Base-by-base conservation (phyloP, 2,888 invertebrate genomes). In the Andrena minutula region DNA sequence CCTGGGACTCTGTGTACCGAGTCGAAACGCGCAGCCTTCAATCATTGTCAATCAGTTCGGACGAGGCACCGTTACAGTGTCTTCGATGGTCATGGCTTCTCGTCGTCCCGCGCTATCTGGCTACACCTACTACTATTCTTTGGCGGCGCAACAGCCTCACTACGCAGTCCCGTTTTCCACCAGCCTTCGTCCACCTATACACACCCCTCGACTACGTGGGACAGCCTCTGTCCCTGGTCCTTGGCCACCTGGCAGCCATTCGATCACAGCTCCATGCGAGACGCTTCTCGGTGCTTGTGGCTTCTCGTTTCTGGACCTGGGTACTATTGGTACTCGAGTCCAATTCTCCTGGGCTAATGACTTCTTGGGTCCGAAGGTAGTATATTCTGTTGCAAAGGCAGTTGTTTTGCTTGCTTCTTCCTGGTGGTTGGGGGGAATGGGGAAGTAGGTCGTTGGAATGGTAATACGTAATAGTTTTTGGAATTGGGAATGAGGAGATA, bases 31-130 rank as follows among this genome's bases (percentile, higher is more conserved):
- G 78, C 84, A 86, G 86, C 87, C 83, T 87, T 91, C 90, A 91
- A 91, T 91, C 91, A 90, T 90, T 90, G 91, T 90, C 91, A 91
- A 91, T 91, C 91, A 89, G 88, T 89, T 90, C 86, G 88, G 83
- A 89, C 88, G 87, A 89, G 88, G 88, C 88, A 91, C 91, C 91
- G 91, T 91, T 91, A 91, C 77, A 76, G 84, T 82, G 82, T 86
- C 88, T 83, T 87, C 85, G 76, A 75, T 79, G 61, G 23, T 65
- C 68, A 30, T 65, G 63, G 70, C 68, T 68, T 71, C 28, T 49
- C 75, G 71, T 78, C 78, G 65, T 69, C 58, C 68, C 32, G 60
- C 70, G 51, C 78, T 84, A 86, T 84, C 77, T 80, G 77, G 80
- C 75, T 85, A 86, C 89, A 84, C 84, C 88, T 87, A 86, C 86